Evolutionary conservation across 2,888 invertebrate species (phyloP).

Genomic region (Onchidella celtica): DNA sequence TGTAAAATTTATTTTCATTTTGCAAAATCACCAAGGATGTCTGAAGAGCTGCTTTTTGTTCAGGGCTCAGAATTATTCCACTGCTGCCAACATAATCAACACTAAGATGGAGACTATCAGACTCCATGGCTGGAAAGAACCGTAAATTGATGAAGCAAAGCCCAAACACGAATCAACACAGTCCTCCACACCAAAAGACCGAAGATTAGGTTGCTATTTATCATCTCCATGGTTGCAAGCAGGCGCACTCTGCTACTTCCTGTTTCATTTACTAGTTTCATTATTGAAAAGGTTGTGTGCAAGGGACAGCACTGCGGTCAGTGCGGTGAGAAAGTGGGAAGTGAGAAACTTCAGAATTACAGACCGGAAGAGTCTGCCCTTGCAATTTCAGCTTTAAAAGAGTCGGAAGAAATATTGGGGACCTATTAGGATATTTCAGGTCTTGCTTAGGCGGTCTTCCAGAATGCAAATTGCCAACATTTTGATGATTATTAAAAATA

Average conservation of each 20-base stretch:
- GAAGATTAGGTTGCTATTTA: slow-evolving; percentile 37
- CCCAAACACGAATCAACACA: not conserved
- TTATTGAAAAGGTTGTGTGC: not conserved
- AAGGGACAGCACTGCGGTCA: no score
- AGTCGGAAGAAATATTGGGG: no score
- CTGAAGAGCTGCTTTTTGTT: slow-evolving; percentile 86
- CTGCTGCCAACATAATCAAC: slow-evolving; percentile 83
- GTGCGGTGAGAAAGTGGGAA: no score
- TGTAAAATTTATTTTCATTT: slow-evolving; percentile 90
- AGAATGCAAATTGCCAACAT: no score
- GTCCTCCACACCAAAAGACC: not conserved
- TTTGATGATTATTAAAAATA: no score
- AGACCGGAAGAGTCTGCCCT: no score
- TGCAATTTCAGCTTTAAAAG: no score
- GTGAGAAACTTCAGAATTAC: no score
- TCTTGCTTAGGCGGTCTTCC: no score
- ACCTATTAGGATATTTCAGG: no score
- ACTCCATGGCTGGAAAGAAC: slow-evolving; percentile 81
- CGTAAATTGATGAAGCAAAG: not conserved
- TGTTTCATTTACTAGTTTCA: not conserved
- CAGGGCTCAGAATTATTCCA: slow-evolving; percentile 87
- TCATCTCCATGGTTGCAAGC: slow-evolving; percentile 39
- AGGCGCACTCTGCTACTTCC: not conserved
- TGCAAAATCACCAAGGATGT: slow-evolving; percentile 90
- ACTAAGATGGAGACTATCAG: slow-evolving; percentile 82